Conservation (phyloP, 2,797 vertebrate species). For the Bucorvus abyssinicus region DNA sequence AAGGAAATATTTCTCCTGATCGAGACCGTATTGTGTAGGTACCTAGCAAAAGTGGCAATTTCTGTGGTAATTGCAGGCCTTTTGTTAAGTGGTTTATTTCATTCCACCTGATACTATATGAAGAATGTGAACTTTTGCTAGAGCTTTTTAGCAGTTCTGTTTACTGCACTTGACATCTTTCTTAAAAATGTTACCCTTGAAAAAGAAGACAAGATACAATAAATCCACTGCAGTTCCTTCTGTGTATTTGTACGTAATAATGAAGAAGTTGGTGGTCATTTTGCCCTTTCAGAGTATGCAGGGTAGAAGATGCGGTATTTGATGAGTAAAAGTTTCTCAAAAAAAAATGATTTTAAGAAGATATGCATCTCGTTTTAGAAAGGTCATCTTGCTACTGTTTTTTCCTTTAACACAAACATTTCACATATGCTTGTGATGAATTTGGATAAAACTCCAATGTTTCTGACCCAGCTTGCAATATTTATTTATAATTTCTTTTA, state of each 20-base stretch:
- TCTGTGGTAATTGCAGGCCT: not conserved
- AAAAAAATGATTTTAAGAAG: not conserved
- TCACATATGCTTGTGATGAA: not conserved
- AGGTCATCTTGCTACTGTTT: not conserved
- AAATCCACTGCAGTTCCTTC: not conserved
- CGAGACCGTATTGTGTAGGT: not conserved
- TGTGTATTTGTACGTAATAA: not conserved
- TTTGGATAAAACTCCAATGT: not conserved
- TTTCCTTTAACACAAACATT: not conserved
- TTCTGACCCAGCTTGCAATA: not conserved
- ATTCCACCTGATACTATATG: not conserved
- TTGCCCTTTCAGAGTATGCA: not conserved
- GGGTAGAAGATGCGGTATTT: not conserved
- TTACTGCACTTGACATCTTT: not conserved
- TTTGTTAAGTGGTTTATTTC: not conserved
- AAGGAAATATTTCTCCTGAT: not conserved
- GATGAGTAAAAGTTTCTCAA: not conserved
- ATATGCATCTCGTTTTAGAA: not conserved
- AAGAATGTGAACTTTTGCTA: not conserved
- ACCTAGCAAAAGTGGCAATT: not conserved
- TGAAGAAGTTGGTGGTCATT: not conserved
- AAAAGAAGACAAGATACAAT: not conserved
- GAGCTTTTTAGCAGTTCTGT: not conserved
- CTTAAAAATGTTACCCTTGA: not conserved
- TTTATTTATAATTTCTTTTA: not conserved